Base-by-base conservation (phyloP, 1,140 invertebrate genomes). In the Arctopsyche grandis region DNA sequence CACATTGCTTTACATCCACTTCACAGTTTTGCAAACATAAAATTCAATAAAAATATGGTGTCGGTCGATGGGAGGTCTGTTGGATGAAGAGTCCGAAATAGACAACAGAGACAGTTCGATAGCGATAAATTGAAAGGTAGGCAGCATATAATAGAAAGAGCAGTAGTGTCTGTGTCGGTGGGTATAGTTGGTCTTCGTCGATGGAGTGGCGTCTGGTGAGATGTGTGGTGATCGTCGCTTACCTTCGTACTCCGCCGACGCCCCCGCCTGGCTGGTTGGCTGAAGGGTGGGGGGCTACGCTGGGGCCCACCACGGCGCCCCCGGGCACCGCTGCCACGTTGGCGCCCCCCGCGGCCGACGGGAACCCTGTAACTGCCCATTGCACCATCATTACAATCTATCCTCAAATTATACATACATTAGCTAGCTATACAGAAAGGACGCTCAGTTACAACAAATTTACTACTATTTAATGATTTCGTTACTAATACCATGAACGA, bases 241-340 rank as follows among this genome's bases (percentile, higher is more conserved):
- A 82, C 81, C 81, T 82, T 60, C 81, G 81, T 48, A 82, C 81
- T 60, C 81, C 81, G 12, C 81, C 81, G 58, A 82, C 81, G 10
- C 81, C 81, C 19, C 81, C 81, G 56, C 81, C 79, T 4, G 81
- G 79, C 74, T 80, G 79, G 46, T 69, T 52, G 5, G 46, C 78
- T 9, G 48, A 71, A 75, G 44, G 60, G n/a, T 24, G 63, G 16
- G 81, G 73, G 44, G 52, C 73, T 21, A 63, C 75, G 73, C 81
- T 82, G 52, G 79, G 75, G 74, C 19, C 79, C 46, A 75, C 60
- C 21, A 73, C 70, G 38, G 52, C 79, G 26, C 52, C 79, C 43
- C 60, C 81, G 56, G 63, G 38, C 29, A 12, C 60, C 24, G 74
- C 52, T 56, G 22, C 81, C 56, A 81, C 60, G 70, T 76, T 76